These are phyloP conservation scores for Lasioglossum pauxillum DNA, from an alignment of 2,888 invertebrate species.

Conservation along the genomic window DNA sequence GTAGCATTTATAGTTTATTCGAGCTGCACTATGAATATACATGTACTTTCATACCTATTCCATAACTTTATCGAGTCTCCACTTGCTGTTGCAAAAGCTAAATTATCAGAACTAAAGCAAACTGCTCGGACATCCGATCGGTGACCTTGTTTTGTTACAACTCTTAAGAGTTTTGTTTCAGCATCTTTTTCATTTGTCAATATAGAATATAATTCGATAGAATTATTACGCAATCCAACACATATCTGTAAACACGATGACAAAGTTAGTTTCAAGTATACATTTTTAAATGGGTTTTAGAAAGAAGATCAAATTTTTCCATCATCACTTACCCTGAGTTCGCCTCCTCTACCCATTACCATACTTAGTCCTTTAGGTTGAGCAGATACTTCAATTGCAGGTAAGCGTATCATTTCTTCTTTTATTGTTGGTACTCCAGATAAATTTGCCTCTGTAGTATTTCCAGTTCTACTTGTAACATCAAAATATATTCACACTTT, in stretches of 20 bases:
- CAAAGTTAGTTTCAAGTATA: conserved; percentile 2
- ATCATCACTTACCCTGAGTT: conserved; percentile 86
- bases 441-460: conserved; percentile 71
- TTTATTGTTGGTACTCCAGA: conserved; percentile 85
- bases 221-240: conserved; percentile 90
- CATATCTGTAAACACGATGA: conserved; percentile 84
- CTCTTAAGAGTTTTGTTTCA: conserved; percentile 87
- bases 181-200: conserved; percentile 85
- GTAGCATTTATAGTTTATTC: not conserved
- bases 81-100: conserved; percentile 94
- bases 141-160: conserved; percentile 92
- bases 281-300: not conserved
- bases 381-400: conserved; percentile 88
- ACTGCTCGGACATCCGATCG: conserved; percentile 95
- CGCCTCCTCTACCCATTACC: conserved; percentile 89
- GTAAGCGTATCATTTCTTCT: conserved; percentile 90
- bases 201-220: conserved; percentile 89
- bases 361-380: conserved; percentile 90
- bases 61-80: conserved; percentile 96
- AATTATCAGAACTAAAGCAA: conserved; percentile 95
- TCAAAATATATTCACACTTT: not conserved
- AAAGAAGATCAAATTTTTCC: conserved; percentile 20
- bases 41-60: conserved; percentile 88
- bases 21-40: not conserved
- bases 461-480: conserved; percentile 63